Conservation (phyloP, 2,888 invertebrate genomes). For the Drosophila setosimentum region DNA sequence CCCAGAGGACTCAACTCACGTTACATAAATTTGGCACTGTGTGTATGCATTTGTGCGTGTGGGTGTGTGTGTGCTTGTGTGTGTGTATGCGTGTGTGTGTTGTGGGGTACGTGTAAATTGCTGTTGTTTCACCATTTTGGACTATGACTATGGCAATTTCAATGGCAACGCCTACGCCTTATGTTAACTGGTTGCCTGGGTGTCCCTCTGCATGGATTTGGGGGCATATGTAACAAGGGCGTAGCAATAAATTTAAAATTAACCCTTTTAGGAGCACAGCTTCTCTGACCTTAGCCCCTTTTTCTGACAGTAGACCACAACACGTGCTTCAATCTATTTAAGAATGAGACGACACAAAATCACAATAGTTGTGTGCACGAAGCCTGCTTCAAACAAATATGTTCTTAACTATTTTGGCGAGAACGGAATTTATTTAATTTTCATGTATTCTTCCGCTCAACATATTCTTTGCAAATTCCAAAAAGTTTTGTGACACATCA, state of each 20-base stretch:
- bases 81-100: conserved; percentile 12
- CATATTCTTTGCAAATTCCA: conserved; percentile 14
- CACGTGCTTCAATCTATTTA: conserved; percentile 48
- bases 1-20: conserved; percentile 50
- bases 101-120: conserved; percentile 48
- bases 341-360: conserved; percentile 3
- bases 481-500: conserved; percentile 22
- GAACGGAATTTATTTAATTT: conserved; percentile 41
- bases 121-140: conserved; percentile 56
- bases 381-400: conserved; percentile 18
- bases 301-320: conserved; percentile 15
- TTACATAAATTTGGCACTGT: conserved; percentile 63
- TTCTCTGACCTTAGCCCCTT: conserved; percentile 67
- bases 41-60: background rate
- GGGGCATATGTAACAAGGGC: conserved; percentile 60
- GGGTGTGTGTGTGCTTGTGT: background rate
- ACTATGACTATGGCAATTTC: conserved; percentile 41
- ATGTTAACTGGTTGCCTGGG: conserved; percentile 26
- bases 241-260: conserved; percentile 80
- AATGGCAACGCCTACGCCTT: conserved; percentile 41
- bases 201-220: conserved; percentile 57
- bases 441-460: conserved; percentile 13
- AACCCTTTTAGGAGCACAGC: conserved; percentile 76
- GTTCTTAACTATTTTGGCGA: conserved; percentile 37
- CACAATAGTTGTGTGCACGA: conserved; percentile 7